Evolutionary conservation across 2,888 invertebrate species (phyloP).

Genomic region (Dermolepida albohirtum): DNA sequence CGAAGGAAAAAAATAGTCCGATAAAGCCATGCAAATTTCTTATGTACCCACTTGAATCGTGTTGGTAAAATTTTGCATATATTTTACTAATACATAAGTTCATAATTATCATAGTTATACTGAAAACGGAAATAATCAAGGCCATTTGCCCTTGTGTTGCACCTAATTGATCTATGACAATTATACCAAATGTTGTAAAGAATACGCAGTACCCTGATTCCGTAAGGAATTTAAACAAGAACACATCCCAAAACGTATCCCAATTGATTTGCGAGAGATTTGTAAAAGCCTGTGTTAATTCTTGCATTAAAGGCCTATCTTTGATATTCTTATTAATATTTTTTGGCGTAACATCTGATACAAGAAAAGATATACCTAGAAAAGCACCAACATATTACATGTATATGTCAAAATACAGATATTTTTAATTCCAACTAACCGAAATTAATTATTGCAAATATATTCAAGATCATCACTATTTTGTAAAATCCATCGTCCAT

Average conservation of each 20-base stretch:
- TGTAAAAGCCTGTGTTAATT: constrained; percentile 59
- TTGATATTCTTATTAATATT: background rate
- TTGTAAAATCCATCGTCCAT: constrained; percentile 66
- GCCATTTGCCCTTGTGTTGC: constrained; percentile 70
- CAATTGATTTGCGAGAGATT: constrained; percentile 68
- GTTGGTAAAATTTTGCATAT: constrained; percentile 65
- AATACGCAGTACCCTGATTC: constrained; percentile 70
- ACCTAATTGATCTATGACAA: constrained; percentile 66
- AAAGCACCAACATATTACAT: background rate
- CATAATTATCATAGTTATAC: constrained; percentile 66
- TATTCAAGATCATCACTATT: constrained; percentile 65
- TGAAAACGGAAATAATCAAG: constrained; percentile 72
- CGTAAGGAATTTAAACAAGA: constrained; percentile 68
- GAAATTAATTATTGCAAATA: constrained; percentile 67
- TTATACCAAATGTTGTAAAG: constrained; percentile 68
- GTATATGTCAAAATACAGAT: background rate
- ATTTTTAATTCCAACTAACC: constrained; percentile 58
- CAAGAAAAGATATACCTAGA: constrained; percentile 25
- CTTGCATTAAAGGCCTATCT: constrained; percentile 18
- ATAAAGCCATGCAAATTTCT: constrained; percentile 68
- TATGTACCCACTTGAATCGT: constrained; percentile 65
- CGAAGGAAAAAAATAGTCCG: constrained; percentile 64
- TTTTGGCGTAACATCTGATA: background rate
- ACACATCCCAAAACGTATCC: constrained; percentile 69
- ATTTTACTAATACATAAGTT: constrained; percentile 67